A percentile compares a stretch with the other conserved stretches of the same genome.
phyloP scores from a whole-genome alignment of 2,888 invertebrate species.

The Standfussiana lucernea region DNA sequence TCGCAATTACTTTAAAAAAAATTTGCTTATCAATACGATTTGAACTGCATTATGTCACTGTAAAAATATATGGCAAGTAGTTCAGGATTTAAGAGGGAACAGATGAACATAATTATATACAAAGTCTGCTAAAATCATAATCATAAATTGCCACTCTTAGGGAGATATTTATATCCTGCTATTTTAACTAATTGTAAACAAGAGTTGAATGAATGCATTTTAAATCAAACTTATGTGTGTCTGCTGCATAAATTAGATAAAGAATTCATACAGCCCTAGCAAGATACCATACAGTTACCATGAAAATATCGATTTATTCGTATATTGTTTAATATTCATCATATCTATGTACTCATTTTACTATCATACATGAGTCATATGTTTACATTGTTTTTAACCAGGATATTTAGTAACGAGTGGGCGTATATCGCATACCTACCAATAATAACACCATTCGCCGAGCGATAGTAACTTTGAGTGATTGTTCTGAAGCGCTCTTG shows the following conservation, averaged over 20 bases:
- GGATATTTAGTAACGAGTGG: constrained; percentile 51
- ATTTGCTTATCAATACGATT: background rate
- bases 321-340: constrained; percentile 15
- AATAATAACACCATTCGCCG: constrained; percentile 98
- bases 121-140: background rate
- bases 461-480: constrained; percentile 99
- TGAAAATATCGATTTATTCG: constrained; percentile 56
- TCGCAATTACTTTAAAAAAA: background rate
- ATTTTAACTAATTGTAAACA: background rate
- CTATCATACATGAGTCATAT: constrained; percentile 53
- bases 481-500: constrained; percentile 99
- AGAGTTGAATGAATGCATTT: background rate
- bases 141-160: background rate
- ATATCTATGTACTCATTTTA: constrained; percentile 22
- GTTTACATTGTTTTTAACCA: constrained; percentile 25
- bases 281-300: constrained; percentile 20
- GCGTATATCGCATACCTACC: constrained; percentile 87
- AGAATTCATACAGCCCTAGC: constrained; percentile 15
- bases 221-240: background rate
- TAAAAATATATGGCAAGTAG: background rate
- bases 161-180: background rate
- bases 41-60: background rate
- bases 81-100: background rate
- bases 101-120: background rate
- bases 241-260: constrained; percentile 6